Evolutionary conservation across 1,140 invertebrate species (phyloP), one percentile per base, ranked within the genome.

Genomic region (Drosophila watanabei): DNA sequence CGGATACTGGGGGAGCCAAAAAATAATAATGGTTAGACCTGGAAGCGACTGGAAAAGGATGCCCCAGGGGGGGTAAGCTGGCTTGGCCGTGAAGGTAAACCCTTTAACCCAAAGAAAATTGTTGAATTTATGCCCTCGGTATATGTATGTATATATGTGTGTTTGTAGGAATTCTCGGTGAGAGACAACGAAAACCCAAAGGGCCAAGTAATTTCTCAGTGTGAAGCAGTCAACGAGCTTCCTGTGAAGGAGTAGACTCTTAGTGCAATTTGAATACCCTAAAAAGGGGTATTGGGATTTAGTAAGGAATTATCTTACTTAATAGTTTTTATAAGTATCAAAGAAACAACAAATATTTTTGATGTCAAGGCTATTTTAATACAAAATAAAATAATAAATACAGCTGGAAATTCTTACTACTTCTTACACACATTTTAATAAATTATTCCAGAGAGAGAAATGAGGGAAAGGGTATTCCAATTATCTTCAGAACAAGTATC

Each of bases 181-280:
- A 70, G 43, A 70, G 54, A 79, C 65, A 70, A 43, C 45, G 24
- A 60, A 57, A 61, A 61, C 75, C 64, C 75, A 62, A 62, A 30
- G 43, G 64, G 45, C 64, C 66, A 86, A 86, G 82, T 86, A 86
- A 85, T 85, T 86, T 85, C 82, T 86, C 82, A 85, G 77, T 59
- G 73, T 64, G 58, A 68, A 71, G 56, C 62, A 86, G 82, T 80
- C 72, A 70, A 66, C 51, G 75, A 79, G 76, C 61, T 87, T 87
- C 80, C 84, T 78, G 54, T 73, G 10, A 37, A 56, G 45, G 52
- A 70, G 81, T 78, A 84, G 75, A 83, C 80, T 77, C 84, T 83
- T 83, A 75, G 80, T 85, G 73, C 78, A 85, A 79, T 84, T 88
- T 80, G 78, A 4, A 46, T 46, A 39, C 68, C 7, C 68, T 71